phyloP scores from a whole-genome alignment of 2,113 vertebrate genomes.

The Phasianus colchicus region DNA sequence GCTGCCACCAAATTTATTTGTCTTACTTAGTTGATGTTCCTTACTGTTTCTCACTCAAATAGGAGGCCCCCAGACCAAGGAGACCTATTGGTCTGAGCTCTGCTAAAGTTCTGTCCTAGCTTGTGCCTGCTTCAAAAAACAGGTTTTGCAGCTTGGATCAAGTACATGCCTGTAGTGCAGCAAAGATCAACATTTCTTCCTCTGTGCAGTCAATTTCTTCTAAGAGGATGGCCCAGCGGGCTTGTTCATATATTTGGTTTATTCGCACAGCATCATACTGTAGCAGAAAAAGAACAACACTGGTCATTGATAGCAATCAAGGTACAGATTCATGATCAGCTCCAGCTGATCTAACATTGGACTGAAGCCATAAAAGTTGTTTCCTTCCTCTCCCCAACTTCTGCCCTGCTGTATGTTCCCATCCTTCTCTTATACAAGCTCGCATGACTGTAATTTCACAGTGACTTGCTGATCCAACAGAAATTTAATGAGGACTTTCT shows the following conservation, averaged over 20 bases:
- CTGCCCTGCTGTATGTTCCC: background rate
- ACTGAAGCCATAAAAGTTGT: background rate
- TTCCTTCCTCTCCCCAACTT: background rate
- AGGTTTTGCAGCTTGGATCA: background rate
- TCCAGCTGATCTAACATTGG: background rate
- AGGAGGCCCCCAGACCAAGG: background rate
- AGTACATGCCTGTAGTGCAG: constrained; percentile 89
- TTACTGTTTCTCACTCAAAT: background rate
- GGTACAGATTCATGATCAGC: accelerated
- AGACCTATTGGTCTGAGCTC: background rate
- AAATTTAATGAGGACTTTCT: background rate
- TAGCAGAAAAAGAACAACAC: background rate
- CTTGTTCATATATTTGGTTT: constrained; percentile 97
- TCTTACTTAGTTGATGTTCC: background rate
- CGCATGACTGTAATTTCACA: background rate
- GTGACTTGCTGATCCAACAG: background rate
- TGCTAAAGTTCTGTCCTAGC: constrained; percentile 57
- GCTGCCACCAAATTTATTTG: background rate
- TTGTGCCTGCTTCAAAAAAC: constrained; percentile 33
- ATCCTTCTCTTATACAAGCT: background rate
- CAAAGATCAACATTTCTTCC: constrained; percentile 98
- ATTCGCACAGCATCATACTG: constrained; percentile 96
- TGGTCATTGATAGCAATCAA: background rate
- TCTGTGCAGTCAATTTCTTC: constrained; percentile 98
- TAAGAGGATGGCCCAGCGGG: constrained; percentile 92